These are phyloP conservation scores for Vidua macroura DNA, from an alignment of 2,113 vertebrate species.

Conservation along the genomic window DNA sequence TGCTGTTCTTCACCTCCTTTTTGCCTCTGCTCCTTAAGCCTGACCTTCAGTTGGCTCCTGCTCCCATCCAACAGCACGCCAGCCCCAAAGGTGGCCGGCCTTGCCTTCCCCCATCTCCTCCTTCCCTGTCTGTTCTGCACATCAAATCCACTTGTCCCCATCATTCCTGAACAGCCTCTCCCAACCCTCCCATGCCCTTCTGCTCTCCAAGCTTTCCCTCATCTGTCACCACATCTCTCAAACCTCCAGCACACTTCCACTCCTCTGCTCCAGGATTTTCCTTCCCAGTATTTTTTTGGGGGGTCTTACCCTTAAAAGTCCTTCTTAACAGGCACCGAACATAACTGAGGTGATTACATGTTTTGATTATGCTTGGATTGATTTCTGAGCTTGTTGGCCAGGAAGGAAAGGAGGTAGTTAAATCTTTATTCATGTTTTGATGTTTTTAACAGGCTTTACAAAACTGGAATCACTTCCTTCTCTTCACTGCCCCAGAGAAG, in stretches of 20 bases:
- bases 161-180: neutral
- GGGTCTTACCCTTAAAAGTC: neutral
- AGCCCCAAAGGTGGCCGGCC: neutral
- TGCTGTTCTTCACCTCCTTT: neutral
- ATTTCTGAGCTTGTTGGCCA: neutral
- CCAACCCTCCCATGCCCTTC: neutral
- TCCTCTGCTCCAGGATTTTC: neutral
- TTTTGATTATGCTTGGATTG: neutral
- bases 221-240: neutral
- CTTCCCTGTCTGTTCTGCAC: neutral
- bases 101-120: neutral
- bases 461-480: neutral
- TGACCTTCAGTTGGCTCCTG: neutral
- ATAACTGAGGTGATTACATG: neutral
- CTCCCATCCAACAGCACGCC: neutral
- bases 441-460: neutral
- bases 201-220: neutral
- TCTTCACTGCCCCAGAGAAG: neutral
- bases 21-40: fast-evolving
- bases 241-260: neutral
- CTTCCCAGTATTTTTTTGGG: neutral
- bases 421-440: neutral
- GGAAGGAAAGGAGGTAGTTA: too few species aligned
- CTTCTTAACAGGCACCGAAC: neutral
- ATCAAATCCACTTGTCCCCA: neutral